Evolutionary conservation across 2,797 vertebrate genomes (phyloP), one percentile per base, ranked within the genome.

Genomic region (Microcaecilia unicolor): DNA sequence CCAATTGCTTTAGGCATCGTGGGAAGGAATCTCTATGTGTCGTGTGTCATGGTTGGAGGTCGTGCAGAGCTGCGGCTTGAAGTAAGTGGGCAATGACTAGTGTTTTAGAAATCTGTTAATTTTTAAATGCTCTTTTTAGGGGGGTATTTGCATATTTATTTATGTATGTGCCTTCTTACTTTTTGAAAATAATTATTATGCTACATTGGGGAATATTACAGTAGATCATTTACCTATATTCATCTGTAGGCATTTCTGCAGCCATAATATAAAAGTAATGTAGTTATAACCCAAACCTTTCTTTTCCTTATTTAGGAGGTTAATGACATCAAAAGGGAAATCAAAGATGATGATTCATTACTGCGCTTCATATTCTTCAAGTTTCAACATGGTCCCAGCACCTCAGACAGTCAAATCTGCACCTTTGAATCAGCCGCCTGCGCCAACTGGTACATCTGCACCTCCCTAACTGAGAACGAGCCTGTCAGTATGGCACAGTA

Each of bases 1-100:
- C 44, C 55, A 5, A 55, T 71, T 20, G 44, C 49, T 21, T 15
- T 75, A 33, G 55, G 46, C 30, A 39, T 67, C 35, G 53, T 48
- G 10, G 27, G 55, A 4, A 46, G 46, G 4, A 27, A 15, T 8
- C 23, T 65, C 3, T 75, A 48, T 20, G 18, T 75, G 28, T 41
- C 33, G 5, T 55, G 51, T 6, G 30, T 29, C 7, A 26, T 47
- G 14, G 25, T 25, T 2, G 45, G 58, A 35, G 21, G 29, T 2
- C 5, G 36, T 3, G 48, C 61, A 0, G 25, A 19, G 10, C 23
- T 67, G 21, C 4, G 65, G 13, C 36, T 72, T 14, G 48, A 59
- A 62, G 66, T 72, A n/a, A 51, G 69, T 16, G n/a, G 8, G n/a
- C n/a, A n/a, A n/a, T n/a, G n/a, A n/a, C n/a, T n/a, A n/a, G n/a